These are phyloP conservation scores for Mactra quadrangularis DNA, from an alignment of 1,140 invertebrate species.

Conservation along the genomic window DNA sequence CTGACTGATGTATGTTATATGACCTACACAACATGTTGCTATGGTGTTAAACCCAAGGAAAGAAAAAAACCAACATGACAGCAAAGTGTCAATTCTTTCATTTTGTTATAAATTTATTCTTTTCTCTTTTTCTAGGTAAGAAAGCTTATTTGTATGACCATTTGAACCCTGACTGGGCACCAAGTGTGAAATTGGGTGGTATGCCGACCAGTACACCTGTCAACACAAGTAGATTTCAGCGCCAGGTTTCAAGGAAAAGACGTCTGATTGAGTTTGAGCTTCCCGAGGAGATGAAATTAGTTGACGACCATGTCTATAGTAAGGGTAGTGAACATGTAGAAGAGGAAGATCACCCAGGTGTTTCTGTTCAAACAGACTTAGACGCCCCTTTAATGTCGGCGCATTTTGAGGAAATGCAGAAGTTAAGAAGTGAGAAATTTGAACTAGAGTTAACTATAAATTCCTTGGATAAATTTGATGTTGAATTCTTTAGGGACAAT, in stretches of 20 bases:
- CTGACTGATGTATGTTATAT: too few relatives aligned
- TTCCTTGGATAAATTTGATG: not conserved
- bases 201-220: not conserved
- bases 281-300: not conserved
- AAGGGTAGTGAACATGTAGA: not conserved
- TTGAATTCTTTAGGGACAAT: not conserved
- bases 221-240: not conserved
- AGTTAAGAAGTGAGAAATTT: not conserved
- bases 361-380: not conserved
- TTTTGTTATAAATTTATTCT: too few relatives aligned
- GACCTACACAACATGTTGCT: too few relatives aligned
- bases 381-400: not conserved
- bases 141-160: constrained; percentile 12
- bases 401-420: not conserved
- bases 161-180: constrained; percentile 15
- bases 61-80: too few relatives aligned
- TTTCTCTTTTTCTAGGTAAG: constrained; percentile 8
- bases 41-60: too few relatives aligned
- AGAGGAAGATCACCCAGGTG: not conserved
- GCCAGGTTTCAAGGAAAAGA: not conserved
- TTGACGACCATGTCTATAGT: not conserved
- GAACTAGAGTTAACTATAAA: not conserved
- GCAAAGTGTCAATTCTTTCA: too few relatives aligned
- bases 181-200: not conserved
- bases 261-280: not conserved